Conservation (phyloP, 53 echinoderm and acorn worm species). For the Arbacia lixula region DNA sequence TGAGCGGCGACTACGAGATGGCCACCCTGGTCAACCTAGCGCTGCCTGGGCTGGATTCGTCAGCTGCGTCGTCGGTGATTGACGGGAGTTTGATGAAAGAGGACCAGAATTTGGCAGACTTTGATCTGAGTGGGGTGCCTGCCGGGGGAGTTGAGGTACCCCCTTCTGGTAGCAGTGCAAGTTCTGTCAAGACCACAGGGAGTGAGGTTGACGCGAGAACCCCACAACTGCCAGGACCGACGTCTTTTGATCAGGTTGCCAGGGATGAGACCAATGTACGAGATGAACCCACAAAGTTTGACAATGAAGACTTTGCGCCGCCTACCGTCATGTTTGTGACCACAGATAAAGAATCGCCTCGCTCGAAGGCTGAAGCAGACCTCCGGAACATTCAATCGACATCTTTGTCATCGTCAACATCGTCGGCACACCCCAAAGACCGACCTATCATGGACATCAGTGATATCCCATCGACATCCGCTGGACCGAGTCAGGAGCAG, state of each 20-base stretch:
- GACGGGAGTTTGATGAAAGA: slow-evolving; percentile 32
- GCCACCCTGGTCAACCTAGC: slow-evolving; percentile 47
- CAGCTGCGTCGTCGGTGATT: slow-evolving; percentile 34
- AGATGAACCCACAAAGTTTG: no score
- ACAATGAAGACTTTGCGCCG: slow-evolving; percentile 32
- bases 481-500: slow-evolving; percentile 45
- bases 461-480: slow-evolving; percentile 50
- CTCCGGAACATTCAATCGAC: no score
- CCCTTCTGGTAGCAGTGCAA: slow-evolving; percentile 7
- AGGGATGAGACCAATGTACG: no score
- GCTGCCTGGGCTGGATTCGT: slow-evolving; percentile 13
- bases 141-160: slow-evolving; percentile 5
- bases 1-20: slow-evolving; percentile 55
- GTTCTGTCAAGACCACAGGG: no score
- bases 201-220: no score
- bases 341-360: not conserved
- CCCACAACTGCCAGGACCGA: no score
- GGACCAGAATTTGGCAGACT: slow-evolving; percentile 35
- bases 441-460: slow-evolving; percentile 38
- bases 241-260: no score
- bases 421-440: slow-evolving; percentile 8
- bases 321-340: slow-evolving; percentile 43
- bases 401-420: not conserved
- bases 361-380: not conserved
- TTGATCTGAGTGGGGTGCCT: slow-evolving; percentile 33